A percentile compares a stretch with the other conserved stretches of the same genome.
Conservation (phyloP, 2,797 vertebrate genomes). For the Mormyrops attenuatus region DNA sequence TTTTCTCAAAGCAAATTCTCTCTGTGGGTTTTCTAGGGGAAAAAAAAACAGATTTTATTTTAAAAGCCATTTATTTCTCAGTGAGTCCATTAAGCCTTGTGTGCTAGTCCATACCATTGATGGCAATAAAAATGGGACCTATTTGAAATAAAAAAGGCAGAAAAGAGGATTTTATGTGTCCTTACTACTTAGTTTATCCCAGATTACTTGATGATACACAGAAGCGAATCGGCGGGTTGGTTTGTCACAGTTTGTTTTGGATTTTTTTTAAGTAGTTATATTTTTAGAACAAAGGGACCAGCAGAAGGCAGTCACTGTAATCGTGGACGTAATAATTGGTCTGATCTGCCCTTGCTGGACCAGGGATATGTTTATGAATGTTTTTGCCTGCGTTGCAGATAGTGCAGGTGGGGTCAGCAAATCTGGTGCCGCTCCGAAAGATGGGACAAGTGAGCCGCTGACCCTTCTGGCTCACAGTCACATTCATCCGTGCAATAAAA, state of each 20-base stretch:
- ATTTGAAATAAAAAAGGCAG: conserved; percentile 23
- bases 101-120: not conserved
- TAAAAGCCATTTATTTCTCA: not conserved
- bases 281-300: conserved; percentile 3
- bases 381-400: not conserved
- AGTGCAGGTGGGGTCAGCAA: not conserved
- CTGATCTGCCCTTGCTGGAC: not conserved
- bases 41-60: not conserved
- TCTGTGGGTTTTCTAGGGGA: not conserved
- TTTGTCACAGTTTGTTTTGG: not conserved
- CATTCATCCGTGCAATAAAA: not conserved
- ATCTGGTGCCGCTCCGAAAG: not conserved
- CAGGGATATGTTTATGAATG: not conserved
- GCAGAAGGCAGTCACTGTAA: not conserved
- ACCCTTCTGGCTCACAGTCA: not conserved
- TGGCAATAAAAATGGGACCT: conserved; percentile 24
- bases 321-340: not conserved
- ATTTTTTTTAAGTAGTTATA: not conserved
- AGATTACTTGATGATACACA: conserved; percentile 21
- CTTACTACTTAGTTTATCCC: not conserved
- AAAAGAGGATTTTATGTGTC: conserved; percentile 18
- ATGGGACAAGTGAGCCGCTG: not conserved
- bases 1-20: not conserved
- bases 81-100: conserved; percentile 1
- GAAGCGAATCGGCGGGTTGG: not conserved